phyloP scores from a whole-genome alignment of 35 echinoderm and acorn worm species.

The Chiridota heheva region DNA sequence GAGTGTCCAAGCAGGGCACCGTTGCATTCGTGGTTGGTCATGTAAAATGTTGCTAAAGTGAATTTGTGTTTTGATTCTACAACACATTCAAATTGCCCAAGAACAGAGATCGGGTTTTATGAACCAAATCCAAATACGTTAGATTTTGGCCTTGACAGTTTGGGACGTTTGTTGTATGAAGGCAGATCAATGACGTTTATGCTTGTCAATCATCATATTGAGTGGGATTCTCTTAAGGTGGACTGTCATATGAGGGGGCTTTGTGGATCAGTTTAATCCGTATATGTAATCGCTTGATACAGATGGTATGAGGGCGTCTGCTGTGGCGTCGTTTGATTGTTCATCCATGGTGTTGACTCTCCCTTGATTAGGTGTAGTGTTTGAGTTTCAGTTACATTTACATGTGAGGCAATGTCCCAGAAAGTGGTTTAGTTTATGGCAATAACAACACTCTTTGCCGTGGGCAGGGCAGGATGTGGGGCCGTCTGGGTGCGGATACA shows the following conservation, averaged over 20 bases:
- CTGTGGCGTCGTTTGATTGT: not conserved
- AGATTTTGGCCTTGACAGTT: not conserved
- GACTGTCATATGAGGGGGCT: not conserved
- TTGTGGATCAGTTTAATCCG: not conserved
- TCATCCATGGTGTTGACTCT: not conserved
- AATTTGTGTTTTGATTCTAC: slow-evolving; percentile 12
- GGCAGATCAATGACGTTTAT: not conserved
- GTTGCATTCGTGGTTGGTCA: not conserved
- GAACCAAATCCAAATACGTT: not conserved
- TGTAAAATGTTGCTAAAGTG: not conserved
- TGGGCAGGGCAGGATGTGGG: slow-evolving; percentile 24
- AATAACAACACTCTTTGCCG: slow-evolving; percentile 8
- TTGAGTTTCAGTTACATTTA: slow-evolving; percentile 4
- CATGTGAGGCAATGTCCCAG: slow-evolving; percentile 1
- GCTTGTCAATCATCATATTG: not conserved
- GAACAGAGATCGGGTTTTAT: not conserved
- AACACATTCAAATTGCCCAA: slow-evolving; percentile 9
- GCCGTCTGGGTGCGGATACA: slow-evolving; percentile 15
- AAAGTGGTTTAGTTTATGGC: slow-evolving; percentile 33
- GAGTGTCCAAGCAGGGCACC: not conserved
- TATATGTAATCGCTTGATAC: slow-evolving; percentile 15
- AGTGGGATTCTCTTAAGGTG: not conserved
- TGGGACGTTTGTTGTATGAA: not conserved
- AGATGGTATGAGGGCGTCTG: not conserved
- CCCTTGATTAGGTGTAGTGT: not conserved